Evolutionary conservation across 2,888 invertebrate species (phyloP).

Genomic region (Kryphioiulus occultus): DNA sequence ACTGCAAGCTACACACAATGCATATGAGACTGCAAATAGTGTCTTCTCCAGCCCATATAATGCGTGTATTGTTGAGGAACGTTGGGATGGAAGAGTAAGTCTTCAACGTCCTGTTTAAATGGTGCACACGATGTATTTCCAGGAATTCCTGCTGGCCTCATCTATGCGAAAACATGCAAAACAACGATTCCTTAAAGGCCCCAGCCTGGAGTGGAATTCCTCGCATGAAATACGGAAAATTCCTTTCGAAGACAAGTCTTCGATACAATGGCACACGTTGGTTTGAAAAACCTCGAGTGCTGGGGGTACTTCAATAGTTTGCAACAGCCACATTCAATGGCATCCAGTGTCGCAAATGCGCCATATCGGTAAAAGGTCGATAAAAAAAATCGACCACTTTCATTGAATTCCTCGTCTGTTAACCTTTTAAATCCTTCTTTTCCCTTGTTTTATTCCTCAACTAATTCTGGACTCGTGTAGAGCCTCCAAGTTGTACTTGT

Average conservation of each 20-base stretch:
- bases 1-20: not conserved
- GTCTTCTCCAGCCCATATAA: not conserved
- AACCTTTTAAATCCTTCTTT: slow-evolving; percentile 1
- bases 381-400: not conserved
- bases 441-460: not conserved
- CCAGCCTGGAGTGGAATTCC: not conserved
- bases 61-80: not conserved
- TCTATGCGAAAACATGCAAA: not conserved
- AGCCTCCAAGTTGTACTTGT: not conserved
- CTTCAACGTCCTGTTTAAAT: not conserved
- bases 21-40: not conserved
- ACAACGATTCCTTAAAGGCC: not conserved
- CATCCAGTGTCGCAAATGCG: not conserved
- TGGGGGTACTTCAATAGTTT: not conserved
- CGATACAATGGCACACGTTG: not conserved
- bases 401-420: not conserved
- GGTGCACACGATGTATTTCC: not conserved
- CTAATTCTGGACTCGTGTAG: slow-evolving; percentile 7
- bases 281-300: not conserved
- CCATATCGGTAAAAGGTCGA: not conserved
- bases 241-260: not conserved
- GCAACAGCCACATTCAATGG: not conserved
- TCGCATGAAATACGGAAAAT: not conserved
- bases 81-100: not conserved
- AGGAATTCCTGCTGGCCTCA: not conserved